Base-by-base conservation (phyloP, 2,888 invertebrate species). In the Noctua comes region DNA sequence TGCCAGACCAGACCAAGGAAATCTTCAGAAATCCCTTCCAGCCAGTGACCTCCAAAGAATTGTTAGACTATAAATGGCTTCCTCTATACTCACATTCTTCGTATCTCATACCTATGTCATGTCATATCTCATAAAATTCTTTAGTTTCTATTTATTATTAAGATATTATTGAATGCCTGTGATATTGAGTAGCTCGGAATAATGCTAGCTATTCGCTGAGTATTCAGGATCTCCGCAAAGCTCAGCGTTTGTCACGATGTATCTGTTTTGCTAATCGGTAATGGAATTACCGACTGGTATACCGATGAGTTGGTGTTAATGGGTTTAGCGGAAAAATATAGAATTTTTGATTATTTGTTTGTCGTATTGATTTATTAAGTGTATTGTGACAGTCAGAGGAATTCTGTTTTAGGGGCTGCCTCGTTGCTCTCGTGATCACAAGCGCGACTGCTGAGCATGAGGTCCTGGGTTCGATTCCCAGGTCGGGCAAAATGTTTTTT, bases 201-300 rank as follows among this genome's bases (percentile, higher is more conserved):
- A 80, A 88, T 83, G 71, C 69, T 27, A 68, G 80, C 18, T 81
- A 90, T 90, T 85, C 59, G 57, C 72, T 59, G 70, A 83, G 86
- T 86, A 89, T 89, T 85, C 88, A 88, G 91, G 89, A 90, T 87
- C 88, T 90, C 86, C 82, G 73, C 62, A 86, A 79, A 71, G 76
- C 66, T 78, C 5, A 64, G 65, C 27, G 46, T 86, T 86, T 24
- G 85, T 88, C 89, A 85, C 76, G 71, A 78, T 27, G n/a, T 68
- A 27, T 24, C 24, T 43, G 66, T 73, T 79, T 74, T 69, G 66
- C 46, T 77, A 64, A 68, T 78, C 11, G 11, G 24, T 46, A 57
- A 48, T 76, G 77, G 76, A 79, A 80, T 80, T 70, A 73, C 68
- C 62, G 5, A 79, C 40, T 70, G n/a, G 8, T 57, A 64, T 72